Conservation (phyloP, 2,113 vertebrate genomes). For the Esox niger region DNA sequence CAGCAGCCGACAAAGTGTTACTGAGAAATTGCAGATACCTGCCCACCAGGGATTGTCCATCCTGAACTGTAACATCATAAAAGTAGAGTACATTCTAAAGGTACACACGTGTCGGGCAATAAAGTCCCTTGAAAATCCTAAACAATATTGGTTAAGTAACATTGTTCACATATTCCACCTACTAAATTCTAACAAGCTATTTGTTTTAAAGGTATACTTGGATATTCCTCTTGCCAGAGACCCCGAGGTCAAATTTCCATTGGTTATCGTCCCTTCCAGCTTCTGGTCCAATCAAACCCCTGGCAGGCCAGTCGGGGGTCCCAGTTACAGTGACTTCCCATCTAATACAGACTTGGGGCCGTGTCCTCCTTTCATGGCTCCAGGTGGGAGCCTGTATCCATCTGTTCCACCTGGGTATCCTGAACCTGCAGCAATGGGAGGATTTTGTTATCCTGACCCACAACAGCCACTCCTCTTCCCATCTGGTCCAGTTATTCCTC, state of each 20-base stretch:
- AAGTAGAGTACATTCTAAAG: constrained; percentile 18
- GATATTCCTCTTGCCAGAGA: constrained; percentile 69
- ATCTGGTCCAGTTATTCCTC: constrained; percentile 13
- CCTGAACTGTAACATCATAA: constrained; percentile 14
- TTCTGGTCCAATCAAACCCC: neutral
- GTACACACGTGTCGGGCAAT: neutral
- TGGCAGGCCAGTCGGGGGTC: constrained; percentile 4
- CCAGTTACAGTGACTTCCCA: constrained; percentile 44
- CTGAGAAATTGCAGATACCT: neutral
- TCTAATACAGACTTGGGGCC: neutral
- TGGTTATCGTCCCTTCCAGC: constrained; percentile 53
- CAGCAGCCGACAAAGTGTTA: neutral
- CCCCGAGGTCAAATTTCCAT: constrained; percentile 56
- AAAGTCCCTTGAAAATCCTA: neutral
- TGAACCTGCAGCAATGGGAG: neutral
- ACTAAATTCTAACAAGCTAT: neutral
- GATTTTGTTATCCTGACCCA: constrained; percentile 18
- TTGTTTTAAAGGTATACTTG: constrained; percentile 62
- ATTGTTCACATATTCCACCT: no score
- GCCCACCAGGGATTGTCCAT: constrained; percentile 5
- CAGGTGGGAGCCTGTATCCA: constrained; percentile 11
- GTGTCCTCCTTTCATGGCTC: constrained; percentile 25
- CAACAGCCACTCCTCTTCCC: constrained; percentile 14
- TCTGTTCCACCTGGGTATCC: constrained; percentile 19
- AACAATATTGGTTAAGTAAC: no score